phyloP scores from a whole-genome alignment of 2,888 invertebrate species.

The Lathronympha strigana region DNA sequence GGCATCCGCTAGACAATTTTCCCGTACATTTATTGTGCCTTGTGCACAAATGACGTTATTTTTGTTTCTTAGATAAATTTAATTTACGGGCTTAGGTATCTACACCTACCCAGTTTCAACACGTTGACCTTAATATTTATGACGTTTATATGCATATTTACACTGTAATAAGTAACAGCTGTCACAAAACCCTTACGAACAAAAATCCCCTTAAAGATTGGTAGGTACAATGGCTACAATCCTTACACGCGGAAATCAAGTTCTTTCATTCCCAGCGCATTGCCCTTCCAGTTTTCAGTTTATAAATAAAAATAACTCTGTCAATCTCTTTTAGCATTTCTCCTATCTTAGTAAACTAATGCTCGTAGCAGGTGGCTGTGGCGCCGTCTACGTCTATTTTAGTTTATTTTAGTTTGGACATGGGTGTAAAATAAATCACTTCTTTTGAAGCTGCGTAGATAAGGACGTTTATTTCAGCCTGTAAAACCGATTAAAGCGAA shows the following conservation, averaged over 20 bases:
- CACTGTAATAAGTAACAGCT: too few species aligned
- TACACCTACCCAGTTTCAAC: too few species aligned
- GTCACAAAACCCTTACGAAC: too few species aligned
- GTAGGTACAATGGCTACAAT: background rate
- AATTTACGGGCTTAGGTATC: too few species aligned
- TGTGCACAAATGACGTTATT: too few species aligned
- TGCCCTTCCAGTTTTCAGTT: constrained; percentile 26
- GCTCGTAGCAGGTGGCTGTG: constrained; percentile 68
- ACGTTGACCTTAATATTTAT: too few species aligned
- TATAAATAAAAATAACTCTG: constrained; percentile 73
- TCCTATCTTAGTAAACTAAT: constrained; percentile 68
- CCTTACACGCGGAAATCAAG: background rate
- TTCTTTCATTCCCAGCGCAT: background rate
- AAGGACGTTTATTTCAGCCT: constrained; percentile 53
- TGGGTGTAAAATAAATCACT: constrained; percentile 66
- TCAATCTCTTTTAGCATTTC: constrained; percentile 63
- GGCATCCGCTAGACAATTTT: too few species aligned
- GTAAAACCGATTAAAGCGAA: constrained; percentile 33
- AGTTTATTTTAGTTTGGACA: constrained; percentile 59
- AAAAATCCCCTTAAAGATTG: too few species aligned
- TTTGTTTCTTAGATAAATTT: too few species aligned
- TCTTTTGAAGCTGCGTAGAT: constrained; percentile 73
- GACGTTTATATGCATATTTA: too few species aligned
- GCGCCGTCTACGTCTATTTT: constrained; percentile 52
- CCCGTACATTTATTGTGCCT: too few species aligned